Conservation (phyloP, 2,797 vertebrate genomes). For the Brachymystax lenok region DNA sequence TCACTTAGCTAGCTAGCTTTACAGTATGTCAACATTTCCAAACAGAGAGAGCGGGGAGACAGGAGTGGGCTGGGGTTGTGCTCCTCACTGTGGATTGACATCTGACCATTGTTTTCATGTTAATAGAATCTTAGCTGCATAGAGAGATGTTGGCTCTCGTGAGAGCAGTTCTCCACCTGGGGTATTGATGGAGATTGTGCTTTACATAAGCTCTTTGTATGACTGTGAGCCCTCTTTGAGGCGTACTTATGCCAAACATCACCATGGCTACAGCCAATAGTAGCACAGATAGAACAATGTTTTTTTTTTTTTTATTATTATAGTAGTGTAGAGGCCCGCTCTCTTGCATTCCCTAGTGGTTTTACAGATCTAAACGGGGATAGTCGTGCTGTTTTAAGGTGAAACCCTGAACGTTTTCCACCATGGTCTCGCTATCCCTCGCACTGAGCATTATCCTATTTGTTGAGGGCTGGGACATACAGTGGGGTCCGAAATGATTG, state of each 20-base stretch:
- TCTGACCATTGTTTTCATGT: slow-evolving; percentile 25
- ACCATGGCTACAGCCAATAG: slow-evolving; percentile 75
- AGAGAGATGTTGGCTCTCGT: slow-evolving; percentile 16
- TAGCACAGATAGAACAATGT: no score
- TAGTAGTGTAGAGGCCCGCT: slow-evolving; percentile 66
- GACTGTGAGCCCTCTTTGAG: slow-evolving; percentile 66
- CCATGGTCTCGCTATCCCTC: not conserved
- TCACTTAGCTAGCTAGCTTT: no score
- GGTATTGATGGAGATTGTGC: slow-evolving; percentile 44
- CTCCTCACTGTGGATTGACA: not conserved
- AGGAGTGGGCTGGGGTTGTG: slow-evolving; percentile 30
- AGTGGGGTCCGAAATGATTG: no score
- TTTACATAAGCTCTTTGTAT: slow-evolving; percentile 73
- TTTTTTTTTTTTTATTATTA: no score
- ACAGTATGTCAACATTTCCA: slow-evolving; percentile 40
- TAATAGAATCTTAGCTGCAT: slow-evolving; percentile 26
- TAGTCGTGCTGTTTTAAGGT: slow-evolving; percentile 27
- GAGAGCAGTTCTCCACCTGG: slow-evolving; percentile 29
- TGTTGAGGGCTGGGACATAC: not conserved
- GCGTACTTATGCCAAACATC: slow-evolving; percentile 69
- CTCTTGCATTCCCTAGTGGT: slow-evolving; percentile 39
- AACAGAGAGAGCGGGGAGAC: not conserved
- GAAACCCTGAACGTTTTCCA: not conserved
- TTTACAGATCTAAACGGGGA: slow-evolving; percentile 48
- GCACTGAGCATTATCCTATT: not conserved